Base-by-base conservation (phyloP, 2,113 vertebrate genomes). In the Clarias magur region DNA sequence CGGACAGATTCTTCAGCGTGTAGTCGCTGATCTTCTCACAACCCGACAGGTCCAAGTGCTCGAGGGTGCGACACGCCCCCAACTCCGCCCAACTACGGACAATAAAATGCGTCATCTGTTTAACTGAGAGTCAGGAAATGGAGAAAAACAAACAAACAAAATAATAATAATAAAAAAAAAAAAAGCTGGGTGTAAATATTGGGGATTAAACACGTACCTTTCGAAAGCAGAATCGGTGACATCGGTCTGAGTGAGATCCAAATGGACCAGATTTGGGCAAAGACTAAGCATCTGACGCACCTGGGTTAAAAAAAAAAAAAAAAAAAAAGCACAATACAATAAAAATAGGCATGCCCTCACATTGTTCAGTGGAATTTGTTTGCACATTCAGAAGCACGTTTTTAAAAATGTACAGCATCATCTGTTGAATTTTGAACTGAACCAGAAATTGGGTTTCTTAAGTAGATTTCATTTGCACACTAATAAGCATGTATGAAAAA, bases 191-290 rank as follows among this genome's bases (percentile, higher is more conserved):
- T 0, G 1, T 80, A 38, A 25, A 80, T 80, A 60, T 80, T 30
- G 17, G 2, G 3, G 15, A 59, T 10, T 59, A 76, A 38, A 70
- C 53, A 63, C 70, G 56, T 16, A 95, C 95, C 95, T 93, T 92
- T 96, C 94, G 88, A 96, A 96, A 42, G 95, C 94, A 1, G 87
- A 93, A 86, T 96, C 95, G 5, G 97, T 97, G 89, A 99, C 94
- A 87, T 97, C 96, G 0, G 98, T 99, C 91, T 99, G 98, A 48
- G 97, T 99, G 90, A 99, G 95, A 93, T 99, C 97, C 94, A 99
- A 91, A 89, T 98, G 95, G 25, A 96, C 96, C 91, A 99, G 92
- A 79, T 97, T 98, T 68, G 97, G 98, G 88, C 98, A 99, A 85
- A 98, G 94, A 90, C 95, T 96, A 91, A 99, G 96, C 85, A 99